Evolutionary conservation across 1,140 invertebrate species (phyloP).

Genomic region (Himalopsyche phryganea): DNA sequence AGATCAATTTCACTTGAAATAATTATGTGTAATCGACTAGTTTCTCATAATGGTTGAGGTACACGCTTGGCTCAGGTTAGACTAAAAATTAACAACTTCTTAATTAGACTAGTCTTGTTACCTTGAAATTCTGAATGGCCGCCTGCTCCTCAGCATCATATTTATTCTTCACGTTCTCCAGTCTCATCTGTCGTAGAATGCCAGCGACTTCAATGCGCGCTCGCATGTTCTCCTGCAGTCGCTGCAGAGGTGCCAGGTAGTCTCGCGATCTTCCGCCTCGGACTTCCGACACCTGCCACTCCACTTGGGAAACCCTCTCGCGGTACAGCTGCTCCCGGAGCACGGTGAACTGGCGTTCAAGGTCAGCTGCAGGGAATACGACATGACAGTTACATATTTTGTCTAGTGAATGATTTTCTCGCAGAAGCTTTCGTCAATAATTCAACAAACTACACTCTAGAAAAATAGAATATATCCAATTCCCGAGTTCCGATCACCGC

Average conservation of each 20-base stretch:
- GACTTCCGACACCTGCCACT: conserved; percentile 82
- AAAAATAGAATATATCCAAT: too few species aligned
- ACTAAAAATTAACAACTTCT: too few species aligned
- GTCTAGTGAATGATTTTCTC: too few species aligned
- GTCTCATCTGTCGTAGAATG: conserved; percentile 69
- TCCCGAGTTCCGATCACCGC: too few species aligned
- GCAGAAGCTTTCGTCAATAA: too few species aligned
- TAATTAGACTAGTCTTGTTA: too few species aligned
- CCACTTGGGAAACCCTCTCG: conserved; percentile 76
- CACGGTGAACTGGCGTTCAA: conserved; percentile 84
- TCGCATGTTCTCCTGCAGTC: conserved; percentile 82
- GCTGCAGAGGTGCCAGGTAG: conserved; percentile 80
- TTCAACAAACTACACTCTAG: too few species aligned
- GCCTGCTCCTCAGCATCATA: conserved; percentile 85
- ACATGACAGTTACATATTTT: too few species aligned
- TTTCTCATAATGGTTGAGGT: too few species aligned
- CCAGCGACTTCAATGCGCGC: conserved; percentile 87
- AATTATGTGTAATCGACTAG: too few species aligned
- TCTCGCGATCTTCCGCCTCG: conserved; percentile 78
- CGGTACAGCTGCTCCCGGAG: conserved; percentile 86
- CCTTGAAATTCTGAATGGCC: conserved; percentile 82
- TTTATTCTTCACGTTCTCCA: conserved; percentile 84
- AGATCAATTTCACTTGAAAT: too few species aligned
- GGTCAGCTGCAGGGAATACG: conserved; percentile 59
- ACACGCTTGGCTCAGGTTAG: too few species aligned